phyloP scores from a whole-genome alignment of 23 tunicate species.

The Trididemnum clinides region DNA sequence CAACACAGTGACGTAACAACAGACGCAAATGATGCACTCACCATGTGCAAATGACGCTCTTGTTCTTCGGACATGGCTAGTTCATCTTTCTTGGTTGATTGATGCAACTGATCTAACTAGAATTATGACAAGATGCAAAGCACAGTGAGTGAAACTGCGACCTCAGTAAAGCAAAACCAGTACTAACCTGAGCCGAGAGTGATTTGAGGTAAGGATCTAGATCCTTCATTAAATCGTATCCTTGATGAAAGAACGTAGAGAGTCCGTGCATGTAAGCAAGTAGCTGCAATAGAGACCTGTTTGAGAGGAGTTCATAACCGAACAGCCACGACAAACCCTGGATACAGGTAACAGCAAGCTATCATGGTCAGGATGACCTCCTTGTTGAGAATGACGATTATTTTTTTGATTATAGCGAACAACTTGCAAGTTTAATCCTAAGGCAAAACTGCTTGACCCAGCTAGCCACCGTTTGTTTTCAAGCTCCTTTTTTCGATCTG shows the following conservation, averaged over 20 bases:
- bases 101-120: conserved; percentile 62
- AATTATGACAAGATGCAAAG: not conserved
- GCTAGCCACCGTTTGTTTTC: no score
- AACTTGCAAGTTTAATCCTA: no score
- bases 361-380: no score
- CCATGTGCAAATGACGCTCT: conserved; percentile 82
- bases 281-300: no score
- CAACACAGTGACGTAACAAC: not conserved
- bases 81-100: conserved; percentile 7
- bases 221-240: conserved; percentile 80
- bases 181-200: conserved; percentile 54
- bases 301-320: no score
- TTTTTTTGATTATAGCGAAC: no score
- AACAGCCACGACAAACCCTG: no score
- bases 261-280: conserved; percentile 86
- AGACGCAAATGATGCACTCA: not conserved
- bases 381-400: no score
- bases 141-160: not conserved
- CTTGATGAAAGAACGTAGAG: conserved; percentile 83
- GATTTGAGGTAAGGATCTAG: conserved; percentile 69
- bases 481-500: no score
- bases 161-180: not conserved
- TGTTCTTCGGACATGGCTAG: conserved; percentile 58
- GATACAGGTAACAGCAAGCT: no score
- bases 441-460: no score